These are phyloP conservation scores for Cephonodes hylas DNA, from an alignment of 2,888 invertebrate genomes.

Conservation along the genomic window DNA sequence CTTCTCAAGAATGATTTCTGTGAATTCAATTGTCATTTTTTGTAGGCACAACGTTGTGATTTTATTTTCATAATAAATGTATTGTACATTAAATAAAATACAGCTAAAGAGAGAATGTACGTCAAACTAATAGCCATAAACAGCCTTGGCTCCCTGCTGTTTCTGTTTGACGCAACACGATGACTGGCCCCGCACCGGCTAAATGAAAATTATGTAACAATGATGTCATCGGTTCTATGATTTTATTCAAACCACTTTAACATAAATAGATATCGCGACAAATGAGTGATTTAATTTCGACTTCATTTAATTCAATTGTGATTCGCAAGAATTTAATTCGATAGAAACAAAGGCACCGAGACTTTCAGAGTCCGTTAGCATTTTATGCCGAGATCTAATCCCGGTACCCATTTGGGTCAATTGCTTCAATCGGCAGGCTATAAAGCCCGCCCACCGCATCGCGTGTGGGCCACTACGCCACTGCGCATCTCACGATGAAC, in stretches of 20 bases:
- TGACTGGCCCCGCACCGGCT: background rate
- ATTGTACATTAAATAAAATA: background rate
- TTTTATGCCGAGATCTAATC: slow-evolving; percentile 45
- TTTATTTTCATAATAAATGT: background rate
- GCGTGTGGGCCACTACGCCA: slow-evolving; percentile 4
- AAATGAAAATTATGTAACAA: slow-evolving; percentile 3
- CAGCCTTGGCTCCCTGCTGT: background rate
- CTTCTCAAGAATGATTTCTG: background rate
- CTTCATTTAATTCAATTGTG: background rate
- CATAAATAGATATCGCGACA: background rate
- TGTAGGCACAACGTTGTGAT: background rate
- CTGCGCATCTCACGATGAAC: background rate
- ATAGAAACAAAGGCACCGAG: background rate
- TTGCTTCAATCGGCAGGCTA: slow-evolving; percentile 53
- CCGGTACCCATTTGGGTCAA: slow-evolving; percentile 56
- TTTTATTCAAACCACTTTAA: background rate
- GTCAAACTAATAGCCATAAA: background rate
- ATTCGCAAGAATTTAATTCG: background rate
- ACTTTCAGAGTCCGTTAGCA: slow-evolving; percentile 40
- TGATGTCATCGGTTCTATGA: background rate
- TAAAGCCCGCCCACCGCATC: slow-evolving; percentile 38
- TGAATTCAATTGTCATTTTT: background rate
- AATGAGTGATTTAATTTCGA: background rate
- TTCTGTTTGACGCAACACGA: slow-evolving; percentile 2
- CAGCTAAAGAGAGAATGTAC: background rate